Base-by-base conservation (phyloP, 2,797 vertebrate species). In the Gymnoscopelus microlampas region DNA sequence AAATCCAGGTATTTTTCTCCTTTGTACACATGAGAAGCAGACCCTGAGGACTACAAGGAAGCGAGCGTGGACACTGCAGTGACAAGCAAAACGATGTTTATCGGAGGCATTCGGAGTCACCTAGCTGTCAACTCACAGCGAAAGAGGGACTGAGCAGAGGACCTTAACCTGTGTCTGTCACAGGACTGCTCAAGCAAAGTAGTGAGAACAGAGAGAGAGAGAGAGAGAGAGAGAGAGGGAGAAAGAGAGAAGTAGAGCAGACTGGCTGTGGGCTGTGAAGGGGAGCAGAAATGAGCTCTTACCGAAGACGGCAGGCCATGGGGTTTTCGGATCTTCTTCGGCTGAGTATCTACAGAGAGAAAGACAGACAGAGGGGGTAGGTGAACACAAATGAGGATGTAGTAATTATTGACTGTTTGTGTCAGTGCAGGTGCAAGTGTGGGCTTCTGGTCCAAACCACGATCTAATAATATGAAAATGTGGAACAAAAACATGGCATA, bases 321-420 rank as follows among this genome's bases (percentile, higher is more conserved):
- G 53, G 97, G 98, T 93, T 99, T 99, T 86, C 97, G 95, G 87
- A 98, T 96, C 93, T 99, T 99, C 91, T 99, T 99, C 78, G 98
- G 96, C 85, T 98, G 97, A 4, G 95, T 81, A 73, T 99, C 98
- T 97, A 85, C 65, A 60, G 55, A 74, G 47, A 80, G 55, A 74
- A 12, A 58, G 55, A 58, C 19, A 26, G 60, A 60, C 13, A 62
- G 39, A 70, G 53, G 77, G 47, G 39, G 39, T 10, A 72, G 23
- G 77, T 74, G 67, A 69, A 63, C 62, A 80, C 44, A 78, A 76
- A 78, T 56, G 53, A 66, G 24, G 60, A 70, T 63, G 64, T 10
- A 50, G 39, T 50, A 72, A 63, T 68, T 53, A 74, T 49, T 69
- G 48, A 53, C 71, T 39, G 58, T 62, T 66, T 53, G 66, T 23